Base-by-base conservation (phyloP, 2,113 vertebrate genomes). In the Toxotes chatareus region DNA sequence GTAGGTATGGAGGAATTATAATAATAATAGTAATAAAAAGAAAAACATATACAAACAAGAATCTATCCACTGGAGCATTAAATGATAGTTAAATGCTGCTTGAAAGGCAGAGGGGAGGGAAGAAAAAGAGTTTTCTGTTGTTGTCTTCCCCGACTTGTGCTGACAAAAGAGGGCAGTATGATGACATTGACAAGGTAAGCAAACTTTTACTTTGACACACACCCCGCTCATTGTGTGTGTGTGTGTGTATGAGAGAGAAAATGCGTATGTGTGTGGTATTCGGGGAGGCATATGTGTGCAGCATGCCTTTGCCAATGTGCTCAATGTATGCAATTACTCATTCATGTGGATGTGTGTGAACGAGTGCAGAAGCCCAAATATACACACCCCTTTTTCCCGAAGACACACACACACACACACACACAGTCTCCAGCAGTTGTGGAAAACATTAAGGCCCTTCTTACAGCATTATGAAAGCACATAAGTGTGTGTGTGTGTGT, bases 91-190 rank as follows among this genome's bases (percentile, higher is more conserved):
- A 76, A 76, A 86, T 19, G 38, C 60, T 64, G 64, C 31, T 0
- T 36, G 59, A 76, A 31, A 86, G 51, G 71, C n/a, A n/a, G 27
- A 71, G 56, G 32, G 14, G n/a, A 36, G n/a, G 51, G 61, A 60
- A 38, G 2, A 34, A 56, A 79, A 56, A 80, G 12, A 14, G 46
- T 79, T 82, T 67, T 62, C 1, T 27, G 27, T 27, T 67, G 12
- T 76, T 61, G 74, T 70, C 68, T 81, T 91, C 67, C 82, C 65
- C 91, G 84, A 91, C 79, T 85, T 80, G 75, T 86, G 71, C 94
- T 92, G 92, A 94, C 93, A 95, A 95, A 94, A 95, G 95, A 95
- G 93, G 95, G 95, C 94, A 95, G 94, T 94, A 90, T 95, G 92
- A 95, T 94, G 89, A 94, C 94, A 94, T 90, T 93, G 90, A 93